phyloP scores from a whole-genome alignment of 2,113 vertebrate species.

The Tachysurus fulvidraco region DNA sequence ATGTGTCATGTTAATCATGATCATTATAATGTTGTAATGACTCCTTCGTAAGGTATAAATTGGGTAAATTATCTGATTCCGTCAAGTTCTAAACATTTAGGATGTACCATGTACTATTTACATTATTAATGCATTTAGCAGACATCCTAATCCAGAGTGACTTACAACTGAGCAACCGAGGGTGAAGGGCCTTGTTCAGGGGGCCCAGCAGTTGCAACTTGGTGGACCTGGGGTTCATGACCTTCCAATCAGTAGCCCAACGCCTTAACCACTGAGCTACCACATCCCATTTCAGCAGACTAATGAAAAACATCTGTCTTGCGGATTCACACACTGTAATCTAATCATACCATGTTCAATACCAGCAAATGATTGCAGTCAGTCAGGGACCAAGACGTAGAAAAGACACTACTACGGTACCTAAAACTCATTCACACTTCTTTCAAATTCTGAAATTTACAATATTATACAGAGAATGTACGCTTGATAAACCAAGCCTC shows the following conservation, averaged over 20 bases:
- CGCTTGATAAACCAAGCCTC: background rate
- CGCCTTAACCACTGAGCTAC: no score
- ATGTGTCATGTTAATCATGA: background rate
- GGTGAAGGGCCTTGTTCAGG: no score
- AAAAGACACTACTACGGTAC: background rate
- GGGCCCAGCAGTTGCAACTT: no score
- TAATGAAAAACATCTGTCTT: conserved; percentile 37
- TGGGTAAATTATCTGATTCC: background rate
- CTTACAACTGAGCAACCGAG: no score
- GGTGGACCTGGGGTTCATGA: no score
- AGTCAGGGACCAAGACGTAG: background rate
- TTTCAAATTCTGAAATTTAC: conserved; percentile 32
- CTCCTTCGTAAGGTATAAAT: background rate
- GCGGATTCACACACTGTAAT: conserved; percentile 30
- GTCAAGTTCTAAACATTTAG: background rate
- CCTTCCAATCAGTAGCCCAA: no score
- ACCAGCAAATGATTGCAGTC: background rate
- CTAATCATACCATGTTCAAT: background rate
- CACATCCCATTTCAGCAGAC: no score
- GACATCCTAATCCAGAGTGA: no score
- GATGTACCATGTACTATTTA: background rate
- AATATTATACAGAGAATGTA: conserved; percentile 12
- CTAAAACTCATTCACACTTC: background rate
- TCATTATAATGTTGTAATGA: background rate
- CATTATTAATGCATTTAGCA: no score